These are phyloP conservation scores for Sesamia nonagrioides DNA, from an alignment of 1,140 invertebrate genomes.

Conservation along the genomic window DNA sequence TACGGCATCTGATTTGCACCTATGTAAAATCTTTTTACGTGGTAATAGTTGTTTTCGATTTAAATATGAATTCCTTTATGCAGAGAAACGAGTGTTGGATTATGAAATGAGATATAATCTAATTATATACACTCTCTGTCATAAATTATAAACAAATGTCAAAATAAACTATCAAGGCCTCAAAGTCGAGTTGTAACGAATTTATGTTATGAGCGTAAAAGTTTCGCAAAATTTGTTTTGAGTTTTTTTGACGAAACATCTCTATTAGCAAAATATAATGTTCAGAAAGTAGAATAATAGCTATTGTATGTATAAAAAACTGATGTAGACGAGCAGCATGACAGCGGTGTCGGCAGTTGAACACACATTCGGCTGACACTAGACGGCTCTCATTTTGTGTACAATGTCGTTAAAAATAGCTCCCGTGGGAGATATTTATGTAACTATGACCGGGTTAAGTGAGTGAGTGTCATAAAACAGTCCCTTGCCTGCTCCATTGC, in stretches of 20 bases:
- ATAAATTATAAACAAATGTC: constrained; percentile 42
- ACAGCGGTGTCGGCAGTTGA: constrained; percentile 19
- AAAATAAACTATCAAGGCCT: constrained; percentile 41
- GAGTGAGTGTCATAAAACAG: constrained; percentile 67
- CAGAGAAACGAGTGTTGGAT: not conserved
- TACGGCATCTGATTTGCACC: no score
- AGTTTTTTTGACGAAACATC: not conserved
- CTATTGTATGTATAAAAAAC: constrained; percentile 30
- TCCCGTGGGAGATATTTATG: constrained; percentile 77
- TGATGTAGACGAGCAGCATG: constrained; percentile 19
- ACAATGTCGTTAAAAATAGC: constrained; percentile 79
- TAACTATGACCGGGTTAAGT: constrained; percentile 83
- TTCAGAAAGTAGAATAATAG: constrained; percentile 18
- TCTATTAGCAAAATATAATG: constrained; percentile 20
- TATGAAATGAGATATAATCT: constrained; percentile 21
- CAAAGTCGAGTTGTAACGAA: constrained; percentile 19
- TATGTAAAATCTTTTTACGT: no score
- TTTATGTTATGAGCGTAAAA: constrained; percentile 14
- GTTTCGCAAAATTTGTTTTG: not conserved
- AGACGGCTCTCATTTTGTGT: constrained; percentile 71
- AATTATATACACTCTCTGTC: constrained; percentile 15
- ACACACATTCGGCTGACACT: constrained; percentile 52
- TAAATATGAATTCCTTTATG: not conserved
- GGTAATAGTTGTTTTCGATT: constrained; percentile 10
- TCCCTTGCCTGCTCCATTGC: constrained; percentile 46